Evolutionary conservation across 2,888 invertebrate species (phyloP).

Genomic region (Brenthis hecate): DNA sequence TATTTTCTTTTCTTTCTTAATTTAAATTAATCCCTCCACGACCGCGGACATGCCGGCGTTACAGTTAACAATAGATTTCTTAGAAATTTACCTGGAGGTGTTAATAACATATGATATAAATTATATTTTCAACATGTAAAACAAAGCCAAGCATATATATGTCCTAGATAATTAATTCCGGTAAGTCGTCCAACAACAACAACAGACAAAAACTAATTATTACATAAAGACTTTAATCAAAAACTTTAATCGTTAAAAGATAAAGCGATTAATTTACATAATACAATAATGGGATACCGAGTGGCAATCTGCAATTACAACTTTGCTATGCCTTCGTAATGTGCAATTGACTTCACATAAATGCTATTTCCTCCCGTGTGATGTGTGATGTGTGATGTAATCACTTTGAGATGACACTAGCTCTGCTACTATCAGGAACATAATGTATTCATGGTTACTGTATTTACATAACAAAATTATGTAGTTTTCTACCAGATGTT

Average conservation of each 20-base stretch:
- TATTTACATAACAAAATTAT: constrained; percentile 8
- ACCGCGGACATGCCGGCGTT: too few relatives aligned
- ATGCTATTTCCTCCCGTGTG: background rate
- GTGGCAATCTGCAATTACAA: constrained; percentile 24
- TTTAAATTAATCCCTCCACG: too few relatives aligned
- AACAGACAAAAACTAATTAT: background rate
- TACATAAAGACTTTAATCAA: constrained; percentile 8
- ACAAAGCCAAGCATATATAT: too few relatives aligned
- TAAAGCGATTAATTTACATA: constrained; percentile 1
- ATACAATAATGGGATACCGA: background rate
- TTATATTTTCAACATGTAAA: too few relatives aligned
- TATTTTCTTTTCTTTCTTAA: too few relatives aligned
- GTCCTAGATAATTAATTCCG: too few relatives aligned
- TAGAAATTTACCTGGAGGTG: too few relatives aligned
- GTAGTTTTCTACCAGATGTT: background rate
- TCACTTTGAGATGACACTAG: constrained; percentile 7
- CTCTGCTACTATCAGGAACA: constrained; percentile 13
- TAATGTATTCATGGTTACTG: background rate
- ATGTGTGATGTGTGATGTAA: constrained; percentile 1
- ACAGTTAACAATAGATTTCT: too few relatives aligned
- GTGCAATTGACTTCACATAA: constrained; percentile 17
- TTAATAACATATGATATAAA: too few relatives aligned
- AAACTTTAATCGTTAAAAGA: background rate
- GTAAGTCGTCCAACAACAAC: background rate
- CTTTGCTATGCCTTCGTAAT: constrained; percentile 40